A percentile compares a stretch with the other conserved stretches of the same genome.
Conservation (phyloP, 2,113 vertebrate genomes). For the Atherinomorus stipes region DNA sequence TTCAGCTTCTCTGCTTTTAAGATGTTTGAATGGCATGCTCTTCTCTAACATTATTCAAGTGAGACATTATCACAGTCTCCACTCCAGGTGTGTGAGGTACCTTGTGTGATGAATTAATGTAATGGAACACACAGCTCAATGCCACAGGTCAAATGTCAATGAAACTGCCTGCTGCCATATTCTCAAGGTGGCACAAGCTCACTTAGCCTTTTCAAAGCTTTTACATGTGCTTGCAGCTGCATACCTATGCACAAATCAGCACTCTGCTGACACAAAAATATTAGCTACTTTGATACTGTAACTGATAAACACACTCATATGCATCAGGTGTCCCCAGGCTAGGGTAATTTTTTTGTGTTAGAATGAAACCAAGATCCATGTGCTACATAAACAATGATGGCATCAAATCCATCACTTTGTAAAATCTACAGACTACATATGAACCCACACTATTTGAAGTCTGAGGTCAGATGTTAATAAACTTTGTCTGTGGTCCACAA, state of each 20-base stretch:
- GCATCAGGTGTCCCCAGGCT: neutral
- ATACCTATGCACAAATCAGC: slow-evolving; percentile 20
- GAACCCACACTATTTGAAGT: slow-evolving; percentile 9
- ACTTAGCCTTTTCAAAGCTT: slow-evolving; percentile 26
- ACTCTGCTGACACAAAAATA: slow-evolving; percentile 4
- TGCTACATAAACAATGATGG: slow-evolving; percentile 3
- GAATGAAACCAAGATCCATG: slow-evolving; percentile 5
- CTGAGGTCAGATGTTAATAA: slow-evolving; percentile 35
- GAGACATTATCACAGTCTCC: neutral
- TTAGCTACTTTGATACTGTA: neutral
- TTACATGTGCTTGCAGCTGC: slow-evolving; percentile 12
- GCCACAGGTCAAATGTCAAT: slow-evolving; percentile 15
- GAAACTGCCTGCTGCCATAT: neutral
- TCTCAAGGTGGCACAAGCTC: slow-evolving; percentile 9
- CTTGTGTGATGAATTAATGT: slow-evolving; percentile 6
- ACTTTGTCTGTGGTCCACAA: slow-evolving; percentile 8
- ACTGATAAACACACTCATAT: neutral
- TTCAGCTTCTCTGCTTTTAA: slow-evolving; percentile 14
- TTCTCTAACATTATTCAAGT: neutral
- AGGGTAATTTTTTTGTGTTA: neutral
- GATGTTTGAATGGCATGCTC: slow-evolving; percentile 12
- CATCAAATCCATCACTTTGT: slow-evolving; percentile 12
- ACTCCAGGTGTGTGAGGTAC: neutral
- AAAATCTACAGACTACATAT: slow-evolving; percentile 9
- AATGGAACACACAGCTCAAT: slow-evolving; percentile 1